Percentiles rank a stretch among this genome's conserved stretches.
phyloP scores from a whole-genome alignment of 1,140 invertebrate genomes.

The Littorina saxatilis region DNA sequence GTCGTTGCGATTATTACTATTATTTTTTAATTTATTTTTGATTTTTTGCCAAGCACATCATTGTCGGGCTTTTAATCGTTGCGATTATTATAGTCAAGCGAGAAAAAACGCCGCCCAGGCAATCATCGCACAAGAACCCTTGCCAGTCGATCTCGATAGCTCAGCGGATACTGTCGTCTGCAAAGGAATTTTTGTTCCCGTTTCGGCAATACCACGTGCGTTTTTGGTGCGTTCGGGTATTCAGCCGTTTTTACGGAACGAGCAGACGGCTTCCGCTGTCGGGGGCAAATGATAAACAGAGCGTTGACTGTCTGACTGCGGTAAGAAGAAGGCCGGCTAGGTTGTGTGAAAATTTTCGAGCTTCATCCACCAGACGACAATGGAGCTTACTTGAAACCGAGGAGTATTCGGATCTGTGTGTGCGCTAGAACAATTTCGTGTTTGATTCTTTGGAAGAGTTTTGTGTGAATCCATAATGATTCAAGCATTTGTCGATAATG shows the following conservation, averaged over 20 bases:
- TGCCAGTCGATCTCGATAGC: background rate
- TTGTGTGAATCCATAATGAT: slow-evolving; percentile 25
- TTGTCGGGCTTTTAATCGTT: too few relatives aligned
- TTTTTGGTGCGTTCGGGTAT: background rate
- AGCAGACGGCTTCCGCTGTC: slow-evolving; percentile 5
- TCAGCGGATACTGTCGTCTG: background rate
- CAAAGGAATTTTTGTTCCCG: background rate
- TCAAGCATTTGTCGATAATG: slow-evolving; percentile 71
- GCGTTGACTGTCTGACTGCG: background rate
- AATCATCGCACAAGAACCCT: background rate
- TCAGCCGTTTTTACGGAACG: background rate
- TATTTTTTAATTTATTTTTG: too few relatives aligned
- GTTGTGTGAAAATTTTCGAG: background rate
- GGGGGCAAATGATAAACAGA: slow-evolving; percentile 44
- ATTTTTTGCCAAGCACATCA: too few relatives aligned
- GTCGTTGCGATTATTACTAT: too few relatives aligned
- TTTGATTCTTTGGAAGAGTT: background rate
- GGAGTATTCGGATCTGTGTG: background rate
- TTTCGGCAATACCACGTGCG: too few relatives aligned
- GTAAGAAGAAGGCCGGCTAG: background rate
- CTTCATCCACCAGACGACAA: background rate
- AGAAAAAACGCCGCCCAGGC: background rate
- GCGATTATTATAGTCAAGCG: too few relatives aligned
- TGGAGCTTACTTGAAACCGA: background rate
- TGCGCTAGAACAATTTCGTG: background rate